phyloP scores from a whole-genome alignment of 2,797 vertebrate genomes.

The Amblyopsis hoosieri region DNA sequence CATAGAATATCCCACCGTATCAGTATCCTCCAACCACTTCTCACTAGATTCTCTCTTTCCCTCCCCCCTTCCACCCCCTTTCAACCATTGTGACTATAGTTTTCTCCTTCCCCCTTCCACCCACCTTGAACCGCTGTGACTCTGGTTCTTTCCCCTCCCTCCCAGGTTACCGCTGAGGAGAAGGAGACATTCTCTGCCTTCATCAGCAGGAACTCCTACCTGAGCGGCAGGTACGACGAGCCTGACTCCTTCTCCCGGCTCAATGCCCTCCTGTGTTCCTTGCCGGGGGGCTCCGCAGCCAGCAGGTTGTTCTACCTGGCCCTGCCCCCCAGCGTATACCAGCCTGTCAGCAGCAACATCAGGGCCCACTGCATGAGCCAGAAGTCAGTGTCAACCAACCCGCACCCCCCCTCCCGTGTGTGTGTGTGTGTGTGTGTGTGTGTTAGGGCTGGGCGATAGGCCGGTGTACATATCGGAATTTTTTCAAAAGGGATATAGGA shows the following conservation, averaged over 20 bases:
- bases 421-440: no score
- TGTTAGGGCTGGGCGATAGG: no score
- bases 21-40: no score
- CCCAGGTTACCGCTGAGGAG: constrained; percentile 77
- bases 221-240: constrained; percentile 80
- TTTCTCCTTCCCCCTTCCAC: constrained; percentile 2
- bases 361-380: constrained; percentile 79
- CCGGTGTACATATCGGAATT: no score
- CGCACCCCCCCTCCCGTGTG: neutral
- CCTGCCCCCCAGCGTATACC: constrained; percentile 87
- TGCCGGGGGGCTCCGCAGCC: constrained; percentile 76
- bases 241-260: constrained; percentile 75
- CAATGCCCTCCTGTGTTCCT: constrained; percentile 68
- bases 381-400: constrained; percentile 62
- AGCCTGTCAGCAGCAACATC: constrained; percentile 85
- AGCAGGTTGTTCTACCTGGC: constrained; percentile 91
- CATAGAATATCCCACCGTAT: no score
- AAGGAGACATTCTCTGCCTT: constrained; percentile 74
- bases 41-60: no score
- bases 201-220: constrained; percentile 82
- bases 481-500: no score
- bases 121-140: neutral
- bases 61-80: neutral
- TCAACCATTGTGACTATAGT: no score
- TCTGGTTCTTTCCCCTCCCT: neutral